These are phyloP conservation scores for Globodera rostochiensis DNA, from an alignment of 1,140 invertebrate species.

Conservation along the genomic window DNA sequence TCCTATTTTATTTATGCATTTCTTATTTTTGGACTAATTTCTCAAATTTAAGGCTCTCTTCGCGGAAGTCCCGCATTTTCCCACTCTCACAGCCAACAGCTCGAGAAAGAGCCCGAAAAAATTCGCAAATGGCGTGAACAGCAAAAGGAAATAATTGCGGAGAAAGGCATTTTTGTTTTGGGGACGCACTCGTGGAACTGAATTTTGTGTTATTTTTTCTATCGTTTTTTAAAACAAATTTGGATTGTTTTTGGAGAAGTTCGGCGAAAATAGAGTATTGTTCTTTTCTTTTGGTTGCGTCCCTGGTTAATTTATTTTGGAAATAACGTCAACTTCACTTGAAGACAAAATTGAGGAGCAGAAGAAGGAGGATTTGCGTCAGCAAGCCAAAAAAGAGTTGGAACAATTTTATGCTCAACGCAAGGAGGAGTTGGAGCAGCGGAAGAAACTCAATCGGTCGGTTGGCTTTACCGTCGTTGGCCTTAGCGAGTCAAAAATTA, in stretches of 20 bases:
- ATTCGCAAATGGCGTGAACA: conserved; percentile 58
- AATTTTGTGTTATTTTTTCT: not conserved
- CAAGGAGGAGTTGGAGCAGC: conserved; percentile 38
- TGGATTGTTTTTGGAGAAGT: too few relatives aligned
- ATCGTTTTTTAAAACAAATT: not conserved
- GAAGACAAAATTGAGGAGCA: conserved; percentile 48
- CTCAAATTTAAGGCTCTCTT: not conserved
- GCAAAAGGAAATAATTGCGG: conserved; percentile 41
- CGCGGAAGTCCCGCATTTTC: not conserved
- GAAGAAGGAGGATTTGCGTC: conserved; percentile 52
- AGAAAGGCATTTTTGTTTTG: conserved; percentile 44
- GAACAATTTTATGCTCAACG: conserved; percentile 53
- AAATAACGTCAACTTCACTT: conserved; percentile 30
- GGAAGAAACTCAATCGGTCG: conserved; percentile 49
- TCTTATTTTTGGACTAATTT: not conserved
- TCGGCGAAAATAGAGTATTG: too few relatives aligned
- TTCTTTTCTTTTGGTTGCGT: too few relatives aligned
- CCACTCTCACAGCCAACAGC: conserved; percentile 32
- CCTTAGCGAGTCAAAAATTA: not conserved
- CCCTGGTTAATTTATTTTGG: not conserved
- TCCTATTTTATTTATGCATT: too few relatives aligned
- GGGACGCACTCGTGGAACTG: not conserved
- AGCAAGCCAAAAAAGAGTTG: conserved; percentile 54
- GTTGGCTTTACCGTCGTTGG: too few relatives aligned
- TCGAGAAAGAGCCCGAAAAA: conserved; percentile 53